A percentile compares a stretch with the other conserved stretches of the same genome.
These are phyloP conservation scores for Burhinus bistriatus DNA, from an alignment of 2,113 vertebrate species.

Conservation along the genomic window DNA sequence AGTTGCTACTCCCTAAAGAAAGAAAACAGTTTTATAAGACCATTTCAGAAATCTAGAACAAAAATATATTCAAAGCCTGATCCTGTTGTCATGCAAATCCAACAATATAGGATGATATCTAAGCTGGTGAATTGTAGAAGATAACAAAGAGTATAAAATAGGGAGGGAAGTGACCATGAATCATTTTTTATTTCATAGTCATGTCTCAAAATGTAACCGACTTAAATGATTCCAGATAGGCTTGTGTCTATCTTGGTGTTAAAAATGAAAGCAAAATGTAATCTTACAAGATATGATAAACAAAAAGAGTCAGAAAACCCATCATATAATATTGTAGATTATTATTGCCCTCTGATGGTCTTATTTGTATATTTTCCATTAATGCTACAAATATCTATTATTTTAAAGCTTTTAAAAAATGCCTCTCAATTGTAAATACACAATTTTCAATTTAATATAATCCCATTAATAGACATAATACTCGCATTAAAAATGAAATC, in stretches of 20 bases:
- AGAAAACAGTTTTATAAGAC: not conserved
- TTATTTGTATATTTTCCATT: not conserved
- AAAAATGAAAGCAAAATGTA: not conserved
- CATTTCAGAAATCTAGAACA: not conserved
- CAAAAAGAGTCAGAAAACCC: not conserved
- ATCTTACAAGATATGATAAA: not conserved
- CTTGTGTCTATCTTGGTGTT: not conserved
- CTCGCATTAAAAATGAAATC: not conserved
- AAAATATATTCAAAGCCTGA: not conserved
- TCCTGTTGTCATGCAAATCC: not conserved
- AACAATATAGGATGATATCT: not conserved
- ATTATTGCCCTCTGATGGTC: not conserved
- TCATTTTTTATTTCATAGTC: not conserved
- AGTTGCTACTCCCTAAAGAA: conserved; percentile 81
- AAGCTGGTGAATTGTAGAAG: not conserved
- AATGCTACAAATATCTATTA: not conserved
- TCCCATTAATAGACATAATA: not conserved
- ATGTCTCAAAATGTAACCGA: not conserved
- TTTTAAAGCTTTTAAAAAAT: not conserved
- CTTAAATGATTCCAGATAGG: not conserved
- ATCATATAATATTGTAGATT: not conserved
- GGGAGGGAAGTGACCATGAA: not conserved
- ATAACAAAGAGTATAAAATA: not conserved
- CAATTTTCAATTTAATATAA: not conserved
- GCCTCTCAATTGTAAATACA: not conserved